Evolutionary conservation across 2,888 invertebrate genomes (phyloP).

Genomic region (Tetrapedia diversipes): DNA sequence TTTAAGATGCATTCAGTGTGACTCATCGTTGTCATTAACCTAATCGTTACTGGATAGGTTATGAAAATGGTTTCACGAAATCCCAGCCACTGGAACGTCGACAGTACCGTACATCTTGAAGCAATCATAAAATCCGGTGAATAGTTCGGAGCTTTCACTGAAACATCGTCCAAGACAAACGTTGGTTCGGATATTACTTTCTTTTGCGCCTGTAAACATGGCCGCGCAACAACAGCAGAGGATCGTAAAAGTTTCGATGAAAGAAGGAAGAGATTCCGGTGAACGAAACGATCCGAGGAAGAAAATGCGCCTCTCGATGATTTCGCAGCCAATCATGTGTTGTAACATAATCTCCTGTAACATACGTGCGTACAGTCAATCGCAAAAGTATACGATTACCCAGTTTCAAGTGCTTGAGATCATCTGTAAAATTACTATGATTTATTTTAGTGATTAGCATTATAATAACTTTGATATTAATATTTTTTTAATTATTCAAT

Average conservation of each 20-base stretch:
- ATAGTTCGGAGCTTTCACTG: conserved; percentile 58
- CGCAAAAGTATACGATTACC: too few species aligned
- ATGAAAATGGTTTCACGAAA: background rate
- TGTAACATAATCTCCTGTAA: conserved; percentile 6
- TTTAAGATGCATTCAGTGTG: too few species aligned
- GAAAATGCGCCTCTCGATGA: background rate
- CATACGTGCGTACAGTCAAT: background rate
- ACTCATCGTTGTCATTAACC: too few species aligned
- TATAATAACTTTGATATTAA: too few species aligned
- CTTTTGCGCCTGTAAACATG: conserved; percentile 43
- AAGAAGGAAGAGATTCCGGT: conserved; percentile 31
- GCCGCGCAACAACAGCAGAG: conserved; percentile 11
- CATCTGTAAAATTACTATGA: too few species aligned
- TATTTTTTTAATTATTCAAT: too few species aligned
- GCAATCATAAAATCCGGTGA: conserved; percentile 46
- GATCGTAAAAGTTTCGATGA: conserved; percentile 10
- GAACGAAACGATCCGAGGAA: background rate
- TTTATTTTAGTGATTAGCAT: too few species aligned
- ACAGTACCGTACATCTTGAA: background rate
- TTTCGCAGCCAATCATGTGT: background rate
- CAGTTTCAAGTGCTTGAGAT: too few species aligned
- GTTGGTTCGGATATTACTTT: conserved; percentile 54
- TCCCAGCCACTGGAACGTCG: background rate
- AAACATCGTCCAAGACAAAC: conserved; percentile 37
- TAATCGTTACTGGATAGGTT: too few species aligned